phyloP scores from a whole-genome alignment of 2,888 invertebrate species.

The Embidobia sp. region DNA sequence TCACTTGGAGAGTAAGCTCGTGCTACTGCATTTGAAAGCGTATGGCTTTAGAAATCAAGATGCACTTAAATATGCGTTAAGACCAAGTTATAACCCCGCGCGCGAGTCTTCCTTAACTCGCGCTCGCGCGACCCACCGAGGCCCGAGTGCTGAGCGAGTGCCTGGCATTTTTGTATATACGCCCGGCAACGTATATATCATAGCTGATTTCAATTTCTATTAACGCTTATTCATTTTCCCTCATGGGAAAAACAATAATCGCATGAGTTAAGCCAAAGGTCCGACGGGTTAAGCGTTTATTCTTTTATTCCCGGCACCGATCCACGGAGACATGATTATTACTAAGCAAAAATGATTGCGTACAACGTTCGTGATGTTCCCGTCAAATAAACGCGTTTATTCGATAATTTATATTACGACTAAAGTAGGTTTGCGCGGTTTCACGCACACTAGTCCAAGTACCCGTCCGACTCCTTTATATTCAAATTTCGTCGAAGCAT shows the following conservation, averaged over 20 bases:
- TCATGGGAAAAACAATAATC: conserved; percentile 52
- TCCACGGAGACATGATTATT: conserved; percentile 22
- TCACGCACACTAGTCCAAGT: no score
- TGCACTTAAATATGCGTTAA: conserved; percentile 56
- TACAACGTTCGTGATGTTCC: neutral
- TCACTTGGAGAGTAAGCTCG: conserved; percentile 59
- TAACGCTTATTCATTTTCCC: conserved; percentile 32
- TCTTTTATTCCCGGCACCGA: conserved; percentile 5
- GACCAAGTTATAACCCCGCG: conserved; percentile 37
- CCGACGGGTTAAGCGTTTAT: conserved; percentile 18
- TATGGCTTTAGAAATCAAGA: conserved; percentile 59
- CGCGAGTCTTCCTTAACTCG: conserved; percentile 27
- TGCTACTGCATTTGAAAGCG: conserved; percentile 65
- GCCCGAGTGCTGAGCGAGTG: neutral
- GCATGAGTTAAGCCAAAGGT: conserved; percentile 21
- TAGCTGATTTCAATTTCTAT: conserved; percentile 47
- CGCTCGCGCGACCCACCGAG: neutral
- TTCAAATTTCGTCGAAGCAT: neutral
- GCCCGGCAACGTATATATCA: conserved; percentile 18
- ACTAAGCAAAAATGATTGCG: conserved; percentile 11
- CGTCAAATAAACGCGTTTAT: conserved; percentile 18
- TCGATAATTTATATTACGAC: conserved; percentile 12
- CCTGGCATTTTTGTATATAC: conserved; percentile 25
- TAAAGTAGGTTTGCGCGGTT: conserved; percentile 29
- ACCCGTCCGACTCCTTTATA: neutral